Conservation (phyloP, 2,888 invertebrate species). For the Callyntrura guangdongensis region DNA sequence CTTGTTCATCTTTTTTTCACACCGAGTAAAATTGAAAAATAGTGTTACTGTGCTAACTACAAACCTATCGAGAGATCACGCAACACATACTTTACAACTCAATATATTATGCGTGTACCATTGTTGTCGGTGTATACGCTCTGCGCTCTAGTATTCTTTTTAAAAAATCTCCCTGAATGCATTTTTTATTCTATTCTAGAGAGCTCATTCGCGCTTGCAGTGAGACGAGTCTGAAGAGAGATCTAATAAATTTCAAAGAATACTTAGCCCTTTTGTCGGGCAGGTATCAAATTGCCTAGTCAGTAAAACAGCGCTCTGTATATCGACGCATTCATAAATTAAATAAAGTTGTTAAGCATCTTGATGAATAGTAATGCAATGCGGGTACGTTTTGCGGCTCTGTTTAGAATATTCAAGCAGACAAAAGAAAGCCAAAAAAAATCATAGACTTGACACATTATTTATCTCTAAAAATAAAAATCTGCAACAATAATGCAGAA, state of each 20-base stretch:
- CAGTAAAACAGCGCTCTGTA: too few relatives aligned
- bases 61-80: background rate
- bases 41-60: background rate
- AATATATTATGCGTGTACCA: background rate
- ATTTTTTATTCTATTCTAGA: background rate
- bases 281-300: too few relatives aligned
- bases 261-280: too few relatives aligned
- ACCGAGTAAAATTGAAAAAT: background rate
- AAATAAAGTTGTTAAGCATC: background rate
- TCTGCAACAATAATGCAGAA: constrained; percentile 5
- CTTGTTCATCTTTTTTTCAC: constrained; percentile 42
- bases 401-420: background rate
- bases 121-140: too few relatives aligned
- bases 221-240: background rate
- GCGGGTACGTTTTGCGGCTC: too few relatives aligned
- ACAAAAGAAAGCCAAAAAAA: constrained; percentile 1
- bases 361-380: too few relatives aligned
- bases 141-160: background rate
- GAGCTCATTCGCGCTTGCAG: too few relatives aligned
- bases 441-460: constrained; percentile 29
- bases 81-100: background rate
- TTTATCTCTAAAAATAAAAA: constrained; percentile 40
- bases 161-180: background rate
- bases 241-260: background rate
- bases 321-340: background rate